Base-by-base conservation (phyloP, 2,797 vertebrate species). In the Coracias cyanogaster region DNA sequence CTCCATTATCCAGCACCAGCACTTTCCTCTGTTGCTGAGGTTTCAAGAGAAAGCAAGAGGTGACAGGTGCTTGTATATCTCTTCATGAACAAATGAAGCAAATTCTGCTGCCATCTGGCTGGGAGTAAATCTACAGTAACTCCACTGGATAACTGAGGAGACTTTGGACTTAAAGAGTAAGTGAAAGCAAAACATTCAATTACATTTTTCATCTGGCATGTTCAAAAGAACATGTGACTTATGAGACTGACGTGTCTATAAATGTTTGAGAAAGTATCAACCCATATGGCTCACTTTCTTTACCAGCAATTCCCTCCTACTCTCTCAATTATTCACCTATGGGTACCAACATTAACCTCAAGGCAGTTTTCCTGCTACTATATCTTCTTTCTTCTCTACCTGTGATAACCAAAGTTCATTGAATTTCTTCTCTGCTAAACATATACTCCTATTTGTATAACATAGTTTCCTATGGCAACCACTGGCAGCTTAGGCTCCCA, bases 201-300 rank as follows among this genome's bases (percentile, higher is more conserved):
- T 81, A 35, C 8, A 26, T 62, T 93, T 96, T 91, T 88, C 62
- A 76, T 65, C 51, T 88, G 41, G 41, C n/a, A 65, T 84, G 76
- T 88, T 94, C 70, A 83, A 86, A 95, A 73, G 91, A 88, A 83
- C 93, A 92, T 81, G 79, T 89, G 72, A 91, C 41, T 95, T 88
- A 81, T 83, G 79, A 78, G 79, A 86, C 39, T 66, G 87, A 83
- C 58, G 41, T 65, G 84, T 55, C 65, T 96, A 81, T 71, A 91
- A 94, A 86, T 48, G 43, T 60, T 83, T 37, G 46, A 91, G 22
- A 60, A 86, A 90, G 24, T 77, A 80, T 29, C 62, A 86, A 60
- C 21, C 67, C 90, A 84, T 94, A 90, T 69, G 74, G 67, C 28
- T 91, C 86, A 25, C 54, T 51, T 57, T 86, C 87, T 91, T 61